phyloP scores from a whole-genome alignment of 1,140 invertebrate species.

The Anoplophora glabripennis region DNA sequence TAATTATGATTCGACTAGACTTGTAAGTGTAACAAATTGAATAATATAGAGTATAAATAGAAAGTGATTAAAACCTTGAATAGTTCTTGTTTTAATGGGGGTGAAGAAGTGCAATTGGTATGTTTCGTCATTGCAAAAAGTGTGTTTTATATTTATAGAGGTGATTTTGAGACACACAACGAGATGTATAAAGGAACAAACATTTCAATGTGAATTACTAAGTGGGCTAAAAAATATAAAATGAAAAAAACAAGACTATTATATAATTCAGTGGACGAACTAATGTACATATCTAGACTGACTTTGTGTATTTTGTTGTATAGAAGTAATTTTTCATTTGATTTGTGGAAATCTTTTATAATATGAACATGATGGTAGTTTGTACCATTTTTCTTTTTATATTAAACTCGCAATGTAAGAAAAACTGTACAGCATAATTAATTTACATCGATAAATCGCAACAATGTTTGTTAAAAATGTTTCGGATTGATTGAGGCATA shows the following conservation, averaged over 20 bases:
- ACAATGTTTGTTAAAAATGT: background rate
- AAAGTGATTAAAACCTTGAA: no score
- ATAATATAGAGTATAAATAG: no score
- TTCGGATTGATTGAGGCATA: no score
- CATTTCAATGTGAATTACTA: conserved; percentile 2
- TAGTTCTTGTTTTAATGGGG: no score
- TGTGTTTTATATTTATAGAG: background rate
- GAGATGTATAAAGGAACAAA: conserved; percentile 7
- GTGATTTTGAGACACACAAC: background rate
- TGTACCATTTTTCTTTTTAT: conserved; percentile 16
- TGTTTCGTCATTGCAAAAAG: conserved; percentile 6
- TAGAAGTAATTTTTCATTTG: conserved; percentile 33
- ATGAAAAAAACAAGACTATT: conserved; percentile 24
- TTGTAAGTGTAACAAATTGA: no score
- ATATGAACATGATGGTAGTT: conserved; percentile 10
- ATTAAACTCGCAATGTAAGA: conserved; percentile 2
- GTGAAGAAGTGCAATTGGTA: conserved; percentile 1
- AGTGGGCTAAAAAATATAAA: conserved; percentile 3
- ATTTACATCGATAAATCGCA: background rate
- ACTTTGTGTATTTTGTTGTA: conserved; percentile 43
- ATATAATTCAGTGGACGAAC: conserved; percentile 30
- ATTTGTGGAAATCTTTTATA: conserved; percentile 30
- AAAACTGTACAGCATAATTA: background rate
- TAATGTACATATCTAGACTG: conserved; percentile 43
- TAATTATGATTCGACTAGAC: no score